These are phyloP conservation scores for Microplitis manilae DNA, from an alignment of 2,888 invertebrate genomes.

Conservation along the genomic window DNA sequence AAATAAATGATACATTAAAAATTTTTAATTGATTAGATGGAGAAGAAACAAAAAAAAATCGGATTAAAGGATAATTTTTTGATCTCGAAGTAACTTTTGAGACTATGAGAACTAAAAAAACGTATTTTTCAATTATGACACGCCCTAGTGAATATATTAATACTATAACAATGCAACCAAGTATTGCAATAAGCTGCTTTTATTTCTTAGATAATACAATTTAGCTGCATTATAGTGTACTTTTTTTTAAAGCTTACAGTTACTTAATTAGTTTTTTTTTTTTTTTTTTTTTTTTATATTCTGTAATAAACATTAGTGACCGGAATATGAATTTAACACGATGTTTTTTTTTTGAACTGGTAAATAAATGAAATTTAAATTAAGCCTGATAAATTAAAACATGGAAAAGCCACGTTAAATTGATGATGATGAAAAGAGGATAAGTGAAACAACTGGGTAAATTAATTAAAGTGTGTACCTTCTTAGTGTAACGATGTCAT, in stretches of 20 bases:
- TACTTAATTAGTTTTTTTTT: too few species aligned
- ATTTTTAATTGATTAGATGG: too few species aligned
- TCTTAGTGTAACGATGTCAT: conserved; percentile 68
- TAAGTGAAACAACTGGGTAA: conserved; percentile 19
- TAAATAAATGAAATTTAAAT: conserved; percentile 5
- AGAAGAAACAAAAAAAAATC: too few species aligned
- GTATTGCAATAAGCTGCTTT: not conserved
- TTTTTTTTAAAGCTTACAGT: too few species aligned
- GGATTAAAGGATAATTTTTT: too few species aligned
- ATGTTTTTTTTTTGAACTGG: not conserved
- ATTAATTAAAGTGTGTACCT: conserved; percentile 53
- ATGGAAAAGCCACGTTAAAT: conserved; percentile 31
- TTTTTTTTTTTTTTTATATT: too few species aligned
- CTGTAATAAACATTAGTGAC: not conserved
- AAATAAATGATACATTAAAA: too few species aligned
- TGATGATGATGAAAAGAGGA: conserved; percentile 22
- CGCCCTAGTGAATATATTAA: too few species aligned
- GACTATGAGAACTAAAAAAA: too few species aligned
- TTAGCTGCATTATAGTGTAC: too few species aligned
- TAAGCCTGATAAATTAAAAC: conserved; percentile 7
- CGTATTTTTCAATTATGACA: too few species aligned
- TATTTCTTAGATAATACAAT: not conserved
- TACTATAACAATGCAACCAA: conserved; percentile 12
- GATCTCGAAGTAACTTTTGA: too few species aligned
- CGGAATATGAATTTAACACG: not conserved